phyloP scores from a whole-genome alignment of 2,797 vertebrate genomes.

The Liparis tanakae region DNA sequence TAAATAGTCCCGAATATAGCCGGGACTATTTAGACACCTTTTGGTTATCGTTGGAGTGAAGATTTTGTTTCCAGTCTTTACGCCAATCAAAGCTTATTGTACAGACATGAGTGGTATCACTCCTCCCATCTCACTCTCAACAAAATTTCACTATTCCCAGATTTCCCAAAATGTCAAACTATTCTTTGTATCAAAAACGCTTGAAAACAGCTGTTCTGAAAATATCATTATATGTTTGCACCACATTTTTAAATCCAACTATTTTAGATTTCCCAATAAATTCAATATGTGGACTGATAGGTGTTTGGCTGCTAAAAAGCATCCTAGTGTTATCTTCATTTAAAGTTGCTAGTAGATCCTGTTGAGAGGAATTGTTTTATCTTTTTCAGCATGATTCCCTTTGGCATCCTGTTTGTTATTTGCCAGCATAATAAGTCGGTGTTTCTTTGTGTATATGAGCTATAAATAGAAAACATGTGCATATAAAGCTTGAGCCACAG shows the following conservation, averaged over 20 bases:
- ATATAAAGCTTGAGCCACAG: slow-evolving; percentile 7
- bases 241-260: background rate
- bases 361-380: slow-evolving; percentile 33
- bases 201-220: background rate
- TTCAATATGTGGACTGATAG: background rate
- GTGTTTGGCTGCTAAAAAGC: background rate
- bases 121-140: background rate
- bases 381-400: slow-evolving; percentile 13
- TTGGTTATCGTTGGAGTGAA: background rate
- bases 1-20: background rate
- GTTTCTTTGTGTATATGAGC: slow-evolving; percentile 6
- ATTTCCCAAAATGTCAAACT: background rate
- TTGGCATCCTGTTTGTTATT: slow-evolving; percentile 23
- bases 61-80: background rate
- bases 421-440: slow-evolving; percentile 44
- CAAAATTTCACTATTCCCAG: background rate
- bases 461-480: background rate
- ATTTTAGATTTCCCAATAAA: background rate
- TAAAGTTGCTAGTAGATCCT: background rate
- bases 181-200: background rate
- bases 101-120: background rate
- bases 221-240: background rate
- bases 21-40: background rate
- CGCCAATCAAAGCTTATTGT: background rate
- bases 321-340: background rate